phyloP scores from a whole-genome alignment of 2,113 vertebrate genomes.

The Spilogale gracilis region DNA sequence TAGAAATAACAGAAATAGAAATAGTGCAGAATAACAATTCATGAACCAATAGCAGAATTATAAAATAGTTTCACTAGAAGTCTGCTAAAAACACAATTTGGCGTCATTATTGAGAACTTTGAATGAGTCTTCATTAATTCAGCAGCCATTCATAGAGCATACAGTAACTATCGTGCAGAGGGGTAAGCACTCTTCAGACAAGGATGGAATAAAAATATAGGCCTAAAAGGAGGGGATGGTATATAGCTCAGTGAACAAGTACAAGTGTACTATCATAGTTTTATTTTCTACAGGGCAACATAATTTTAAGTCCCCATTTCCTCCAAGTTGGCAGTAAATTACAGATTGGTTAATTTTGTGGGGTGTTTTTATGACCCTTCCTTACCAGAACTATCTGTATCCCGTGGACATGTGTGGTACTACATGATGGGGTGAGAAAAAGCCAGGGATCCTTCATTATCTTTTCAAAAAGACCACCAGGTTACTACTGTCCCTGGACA shows the following conservation, averaged over 20 bases:
- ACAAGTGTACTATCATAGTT: neutral
- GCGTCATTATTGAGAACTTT: neutral
- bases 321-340: neutral
- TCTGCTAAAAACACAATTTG: neutral
- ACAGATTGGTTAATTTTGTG: neutral
- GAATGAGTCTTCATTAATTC: neutral
- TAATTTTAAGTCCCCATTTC: neutral
- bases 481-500: neutral
- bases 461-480: neutral
- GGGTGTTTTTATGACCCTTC: neutral
- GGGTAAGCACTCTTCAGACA: neutral
- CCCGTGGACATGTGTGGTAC: too few relatives aligned
- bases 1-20: neutral
- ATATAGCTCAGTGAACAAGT: neutral
- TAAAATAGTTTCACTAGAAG: neutral
- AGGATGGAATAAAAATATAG: neutral
- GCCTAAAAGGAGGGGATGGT: neutral
- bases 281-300: neutral
- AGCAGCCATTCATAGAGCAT: neutral
- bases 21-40: neutral
- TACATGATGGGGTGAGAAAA: neutral
- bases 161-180: neutral
- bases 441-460: neutral
- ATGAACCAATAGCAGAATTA: neutral
- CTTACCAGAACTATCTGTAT: neutral